These are phyloP conservation scores for Bombus ignitus DNA, from an alignment of 1,140 invertebrate genomes.

Conservation along the genomic window DNA sequence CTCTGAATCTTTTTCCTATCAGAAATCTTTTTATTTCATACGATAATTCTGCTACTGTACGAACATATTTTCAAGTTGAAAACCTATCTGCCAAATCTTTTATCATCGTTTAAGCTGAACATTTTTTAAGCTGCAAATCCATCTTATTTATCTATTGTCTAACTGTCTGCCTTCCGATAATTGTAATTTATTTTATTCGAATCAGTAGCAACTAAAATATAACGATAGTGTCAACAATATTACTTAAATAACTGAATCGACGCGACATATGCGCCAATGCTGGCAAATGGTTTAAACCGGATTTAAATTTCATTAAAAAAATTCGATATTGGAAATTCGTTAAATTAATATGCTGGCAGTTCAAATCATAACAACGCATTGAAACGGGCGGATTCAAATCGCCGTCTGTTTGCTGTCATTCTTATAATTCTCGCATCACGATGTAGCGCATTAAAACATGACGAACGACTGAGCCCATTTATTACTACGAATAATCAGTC, in stretches of 20 bases:
- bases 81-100: no score
- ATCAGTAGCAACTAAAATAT: background rate
- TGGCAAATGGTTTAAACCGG: background rate
- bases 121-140: background rate
- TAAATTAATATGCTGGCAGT: background rate
- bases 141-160: background rate
- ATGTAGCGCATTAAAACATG: background rate
- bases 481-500: background rate
- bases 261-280: background rate
- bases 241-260: background rate
- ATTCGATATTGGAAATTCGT: background rate
- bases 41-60: no score
- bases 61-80: no score
- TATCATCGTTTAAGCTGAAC: background rate
- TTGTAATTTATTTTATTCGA: background rate
- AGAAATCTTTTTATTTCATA: no score
- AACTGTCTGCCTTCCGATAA: background rate
- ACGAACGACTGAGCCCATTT: slow-evolving; percentile 9
- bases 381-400: background rate
- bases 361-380: no score
- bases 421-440: background rate
- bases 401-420: slow-evolving; percentile 3
- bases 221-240: background rate
- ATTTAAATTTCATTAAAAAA: background rate
- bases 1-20: no score